phyloP scores from a whole-genome alignment of 53 echinoderm and acorn worm species.

The Holothuria leucospilota region DNA sequence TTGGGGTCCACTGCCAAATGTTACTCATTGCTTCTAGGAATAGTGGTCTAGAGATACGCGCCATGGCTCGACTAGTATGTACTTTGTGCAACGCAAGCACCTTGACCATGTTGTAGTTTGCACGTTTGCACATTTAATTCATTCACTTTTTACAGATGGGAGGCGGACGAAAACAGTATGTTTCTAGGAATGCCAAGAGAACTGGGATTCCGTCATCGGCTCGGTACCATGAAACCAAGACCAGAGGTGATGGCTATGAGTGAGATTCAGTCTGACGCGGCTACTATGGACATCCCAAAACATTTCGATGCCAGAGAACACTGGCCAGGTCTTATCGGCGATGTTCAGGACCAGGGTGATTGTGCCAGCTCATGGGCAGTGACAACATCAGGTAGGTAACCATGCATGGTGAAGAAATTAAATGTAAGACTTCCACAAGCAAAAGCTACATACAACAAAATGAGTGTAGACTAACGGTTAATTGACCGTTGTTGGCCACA shows the following conservation, averaged over 20 bases:
- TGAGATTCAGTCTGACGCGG: constrained; percentile 76
- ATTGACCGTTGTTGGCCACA: too few species aligned
- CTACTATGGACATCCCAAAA: constrained; percentile 69
- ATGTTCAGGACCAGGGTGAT: constrained; percentile 85
- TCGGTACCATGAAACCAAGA: constrained; percentile 88
- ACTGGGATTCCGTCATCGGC: constrained; percentile 63
- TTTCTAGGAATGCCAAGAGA: constrained; percentile 80
- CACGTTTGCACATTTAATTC: too few species aligned
- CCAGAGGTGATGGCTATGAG: constrained; percentile 85
- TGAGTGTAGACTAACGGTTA: too few species aligned
- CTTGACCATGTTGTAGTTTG: neutral
- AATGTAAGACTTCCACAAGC: too few species aligned
- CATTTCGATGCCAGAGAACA: constrained; percentile 81
- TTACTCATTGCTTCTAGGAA: too few species aligned
- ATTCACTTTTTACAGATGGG: constrained; percentile 68
- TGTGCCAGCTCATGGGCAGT: constrained; percentile 97
- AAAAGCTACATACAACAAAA: too few species aligned
- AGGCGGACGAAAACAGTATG: constrained; percentile 76
- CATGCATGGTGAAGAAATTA: too few species aligned
- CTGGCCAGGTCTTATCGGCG: constrained; percentile 85
- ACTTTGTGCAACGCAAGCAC: neutral
- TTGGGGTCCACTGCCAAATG: too few species aligned
- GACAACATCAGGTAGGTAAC: constrained; percentile 79
- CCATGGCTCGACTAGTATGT: neutral
- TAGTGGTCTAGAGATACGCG: too few species aligned